Evolutionary conservation across 2,797 vertebrate genomes (phyloP), one percentile per base, ranked within the genome.

Genomic region (Schizopygopsis malacanthus): DNA sequence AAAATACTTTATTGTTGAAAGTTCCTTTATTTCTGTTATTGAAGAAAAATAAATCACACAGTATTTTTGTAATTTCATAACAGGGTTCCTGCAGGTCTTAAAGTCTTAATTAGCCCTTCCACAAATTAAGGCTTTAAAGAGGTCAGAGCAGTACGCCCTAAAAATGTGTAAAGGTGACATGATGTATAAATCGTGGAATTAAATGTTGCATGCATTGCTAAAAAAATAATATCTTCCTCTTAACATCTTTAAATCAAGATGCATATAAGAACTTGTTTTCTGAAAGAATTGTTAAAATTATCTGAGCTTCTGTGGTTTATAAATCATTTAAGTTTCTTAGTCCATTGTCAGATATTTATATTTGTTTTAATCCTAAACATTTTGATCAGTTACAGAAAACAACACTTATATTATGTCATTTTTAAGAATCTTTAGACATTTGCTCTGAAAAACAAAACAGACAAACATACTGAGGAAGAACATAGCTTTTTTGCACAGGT

Each of bases 1-100:
- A 50, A 96, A 80, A 59, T 47, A 22, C 37, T 69, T 89, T 92
- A 91, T 91, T 92, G 89, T 93, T 78, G 82, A 89, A 90, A 91
- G 88, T 52, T 76, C 25, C 9, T 76, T 83, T 1, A 6, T 76
- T 28, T 59, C 52, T 43, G 7, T 47, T 71, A n/a, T 6, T 13
- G 7, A 0, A 15, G 8, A 56, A 4, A 28, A 50, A 25, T 25
- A 52, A 71, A 65, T 16, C 52, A 2, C 65, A 69, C 28, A 8
- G 10, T 37, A 16, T 33, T 18, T 72, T 18, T 16, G 10, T 47
- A 6, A 25, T 77, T 54, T 65, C 9, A 41, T 41, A 37, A 9
- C 63, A 33, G 33, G 3, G 6, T 67, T 67, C 33, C 63, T 67
- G 28, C 63, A 9, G 28, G 63, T 1, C 7, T 37, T 3, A 28